phyloP scores from a whole-genome alignment of 2,888 invertebrate genomes.

The Rhingia campestris region DNA sequence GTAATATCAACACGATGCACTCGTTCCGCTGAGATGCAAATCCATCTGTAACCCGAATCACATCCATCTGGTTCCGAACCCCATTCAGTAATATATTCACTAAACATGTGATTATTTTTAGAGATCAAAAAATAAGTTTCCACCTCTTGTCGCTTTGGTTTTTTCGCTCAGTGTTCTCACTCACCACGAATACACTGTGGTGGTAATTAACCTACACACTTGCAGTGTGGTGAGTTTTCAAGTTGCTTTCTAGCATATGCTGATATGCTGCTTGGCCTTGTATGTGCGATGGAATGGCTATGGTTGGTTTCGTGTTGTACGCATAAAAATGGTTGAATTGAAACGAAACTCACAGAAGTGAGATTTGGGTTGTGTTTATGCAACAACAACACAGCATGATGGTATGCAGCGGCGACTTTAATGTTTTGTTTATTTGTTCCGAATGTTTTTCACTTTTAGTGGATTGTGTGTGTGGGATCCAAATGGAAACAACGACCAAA shows the following conservation, averaged over 20 bases:
- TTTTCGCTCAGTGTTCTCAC: conserved; percentile 14
- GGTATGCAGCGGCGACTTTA: conserved; percentile 29
- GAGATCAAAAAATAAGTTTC: conserved; percentile 54
- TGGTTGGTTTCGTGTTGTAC: conserved; percentile 9
- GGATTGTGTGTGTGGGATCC: background rate
- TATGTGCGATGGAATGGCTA: conserved; percentile 39
- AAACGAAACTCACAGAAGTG: conserved; percentile 30
- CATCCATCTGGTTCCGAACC: conserved; percentile 31
- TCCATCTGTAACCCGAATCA: conserved; percentile 53
- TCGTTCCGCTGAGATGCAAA: conserved; percentile 41
- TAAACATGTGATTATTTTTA: conserved; percentile 67
- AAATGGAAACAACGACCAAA: conserved; percentile 2
- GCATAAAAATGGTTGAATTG: conserved; percentile 28
- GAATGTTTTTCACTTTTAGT: background rate
- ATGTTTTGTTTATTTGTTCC: conserved; percentile 37
- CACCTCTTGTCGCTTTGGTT: conserved; percentile 33
- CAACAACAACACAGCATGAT: conserved; percentile 26
- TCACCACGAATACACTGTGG: conserved; percentile 30
- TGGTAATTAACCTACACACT: conserved; percentile 4
- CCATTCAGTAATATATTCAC: conserved; percentile 35
- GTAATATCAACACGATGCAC: background rate
- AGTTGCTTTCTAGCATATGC: conserved; percentile 3
- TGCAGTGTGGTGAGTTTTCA: conserved; percentile 58
- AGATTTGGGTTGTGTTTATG: conserved; percentile 21
- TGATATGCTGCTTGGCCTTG: conserved; percentile 43